phyloP scores from a whole-genome alignment of 2,797 vertebrate species.

The Phaenicophaeus curvirostris region DNA sequence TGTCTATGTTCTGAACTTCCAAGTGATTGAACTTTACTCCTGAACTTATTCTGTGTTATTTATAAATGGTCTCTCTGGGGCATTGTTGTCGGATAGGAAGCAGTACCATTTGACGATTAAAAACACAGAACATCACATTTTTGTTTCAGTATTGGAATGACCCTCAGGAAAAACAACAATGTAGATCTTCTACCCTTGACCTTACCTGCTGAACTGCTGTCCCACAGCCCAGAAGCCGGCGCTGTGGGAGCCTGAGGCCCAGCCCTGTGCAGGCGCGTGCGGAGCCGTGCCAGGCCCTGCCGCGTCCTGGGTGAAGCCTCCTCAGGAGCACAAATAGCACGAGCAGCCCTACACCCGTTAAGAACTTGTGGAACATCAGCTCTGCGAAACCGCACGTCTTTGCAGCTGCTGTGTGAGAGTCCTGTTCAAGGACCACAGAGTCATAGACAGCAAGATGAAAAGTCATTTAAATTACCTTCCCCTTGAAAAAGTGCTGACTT shows the following conservation, averaged over 20 bases:
- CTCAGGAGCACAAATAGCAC: background rate
- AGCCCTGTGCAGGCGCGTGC: no score
- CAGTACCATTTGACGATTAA: background rate
- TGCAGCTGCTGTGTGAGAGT: background rate
- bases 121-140: background rate
- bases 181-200: background rate
- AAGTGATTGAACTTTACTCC: background rate
- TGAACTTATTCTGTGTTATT: background rate
- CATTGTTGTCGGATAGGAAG: background rate
- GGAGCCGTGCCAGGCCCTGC: no score
- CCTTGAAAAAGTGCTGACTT: background rate
- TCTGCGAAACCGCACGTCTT: background rate
- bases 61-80: background rate
- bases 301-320: background rate
- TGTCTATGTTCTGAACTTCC: background rate
- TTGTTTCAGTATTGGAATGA: background rate
- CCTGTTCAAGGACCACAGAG: background rate
- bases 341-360: background rate
- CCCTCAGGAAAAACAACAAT: background rate
- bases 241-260: background rate
- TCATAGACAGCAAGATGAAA: background rate
- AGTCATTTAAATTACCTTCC: background rate
- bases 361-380: background rate
- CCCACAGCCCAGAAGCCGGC: fast-evolving
- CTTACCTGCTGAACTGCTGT: background rate